phyloP scores from a whole-genome alignment of 1,140 invertebrate genomes.

The Lysiphlebus fabarum region DNA sequence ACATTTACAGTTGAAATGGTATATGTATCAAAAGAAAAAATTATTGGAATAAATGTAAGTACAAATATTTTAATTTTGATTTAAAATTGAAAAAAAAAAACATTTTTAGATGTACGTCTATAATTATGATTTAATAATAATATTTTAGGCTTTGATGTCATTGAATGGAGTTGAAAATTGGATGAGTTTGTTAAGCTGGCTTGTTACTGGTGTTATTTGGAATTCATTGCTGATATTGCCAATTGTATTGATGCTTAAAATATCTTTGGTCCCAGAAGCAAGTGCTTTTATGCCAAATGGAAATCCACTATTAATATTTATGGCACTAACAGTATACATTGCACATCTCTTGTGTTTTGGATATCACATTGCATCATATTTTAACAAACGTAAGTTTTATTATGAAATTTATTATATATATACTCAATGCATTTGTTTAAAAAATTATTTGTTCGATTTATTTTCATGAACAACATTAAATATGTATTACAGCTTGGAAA shows the following conservation, averaged over 20 bases:
- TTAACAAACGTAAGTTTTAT: conserved; percentile 30
- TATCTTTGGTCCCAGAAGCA: conserved; percentile 38
- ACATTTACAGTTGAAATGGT: conserved; percentile 44
- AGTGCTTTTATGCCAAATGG: conserved; percentile 44
- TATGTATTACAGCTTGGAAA: no score
- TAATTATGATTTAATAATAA: no score
- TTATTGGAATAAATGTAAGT: conserved; percentile 39
- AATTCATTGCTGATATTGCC: conserved; percentile 41
- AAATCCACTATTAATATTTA: conserved; percentile 46
- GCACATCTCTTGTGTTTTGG: conserved; percentile 45
- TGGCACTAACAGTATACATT: conserved; percentile 40
- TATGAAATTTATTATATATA: no score
- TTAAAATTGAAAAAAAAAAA: no score
- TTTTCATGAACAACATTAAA: no score
- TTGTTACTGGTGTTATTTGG: conserved; percentile 41
- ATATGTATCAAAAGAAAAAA: conserved; percentile 46
- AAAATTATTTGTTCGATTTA: no score
- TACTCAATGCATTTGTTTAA: no score
- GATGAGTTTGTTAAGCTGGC: conserved; percentile 48
- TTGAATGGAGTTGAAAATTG: conserved; percentile 47
- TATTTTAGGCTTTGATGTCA: conserved; percentile 46
- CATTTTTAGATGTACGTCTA: no score
- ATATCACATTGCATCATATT: conserved; percentile 1
- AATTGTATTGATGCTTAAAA: conserved; percentile 42
- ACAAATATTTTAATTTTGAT: no score